A percentile compares a stretch with the other conserved stretches of the same genome.
Conservation (phyloP, 2,113 vertebrate genomes). For the Phodopus roborovskii region DNA sequence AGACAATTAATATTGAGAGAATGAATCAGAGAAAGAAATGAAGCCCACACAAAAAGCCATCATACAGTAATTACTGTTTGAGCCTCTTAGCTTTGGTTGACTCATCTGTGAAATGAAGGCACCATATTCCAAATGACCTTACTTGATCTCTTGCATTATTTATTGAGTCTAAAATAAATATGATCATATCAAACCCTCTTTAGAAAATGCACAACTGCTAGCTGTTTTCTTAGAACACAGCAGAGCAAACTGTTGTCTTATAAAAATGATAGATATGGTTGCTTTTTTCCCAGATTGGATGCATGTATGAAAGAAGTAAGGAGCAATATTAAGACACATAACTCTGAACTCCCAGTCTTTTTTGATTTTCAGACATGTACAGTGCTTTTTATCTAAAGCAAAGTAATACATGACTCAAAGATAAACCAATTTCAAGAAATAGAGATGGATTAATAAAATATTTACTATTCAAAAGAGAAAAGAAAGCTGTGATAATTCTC, state of each 20-base stretch:
- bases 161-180: conserved; percentile 3
- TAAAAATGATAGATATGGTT: background rate
- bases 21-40: conserved; percentile 13
- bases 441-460: conserved; percentile 75
- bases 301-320: background rate
- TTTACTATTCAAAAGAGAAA: conserved; percentile 64
- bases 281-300: background rate
- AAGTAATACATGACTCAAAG: conserved; percentile 49
- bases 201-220: background rate
- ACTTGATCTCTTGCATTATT: conserved; percentile 18
- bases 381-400: conserved; percentile 48
- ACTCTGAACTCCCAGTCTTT: background rate
- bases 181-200: background rate
- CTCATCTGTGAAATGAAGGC: conserved; percentile 30
- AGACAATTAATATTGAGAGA: background rate
- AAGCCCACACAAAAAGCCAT: background rate
- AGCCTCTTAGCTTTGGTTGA: background rate
- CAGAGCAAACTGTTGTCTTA: background rate
- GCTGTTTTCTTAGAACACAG: background rate
- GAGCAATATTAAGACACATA: conserved; percentile 12
- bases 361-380: conserved; percentile 26
- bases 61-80: background rate
- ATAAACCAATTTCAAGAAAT: conserved; percentile 74
- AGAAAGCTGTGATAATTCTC: conserved; percentile 58
- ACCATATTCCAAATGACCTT: background rate